phyloP scores from a whole-genome alignment of 1,140 invertebrate species.

The Cydia strobilella region DNA sequence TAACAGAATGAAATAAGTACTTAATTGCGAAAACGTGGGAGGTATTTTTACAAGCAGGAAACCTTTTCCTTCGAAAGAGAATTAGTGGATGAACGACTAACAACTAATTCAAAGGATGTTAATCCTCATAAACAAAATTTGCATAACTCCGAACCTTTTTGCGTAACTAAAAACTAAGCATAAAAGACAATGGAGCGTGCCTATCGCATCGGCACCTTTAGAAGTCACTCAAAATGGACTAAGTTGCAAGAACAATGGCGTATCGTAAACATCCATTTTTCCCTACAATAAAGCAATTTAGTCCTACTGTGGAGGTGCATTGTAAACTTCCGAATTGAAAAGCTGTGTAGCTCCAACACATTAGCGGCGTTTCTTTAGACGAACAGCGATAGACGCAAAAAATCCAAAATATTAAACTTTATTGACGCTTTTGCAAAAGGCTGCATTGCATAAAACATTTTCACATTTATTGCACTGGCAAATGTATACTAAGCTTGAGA shows the following conservation, averaged over 20 bases:
- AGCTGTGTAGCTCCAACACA: slow-evolving; percentile 48
- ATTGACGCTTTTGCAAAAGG: slow-evolving; percentile 50
- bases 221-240: slow-evolving; percentile 51
- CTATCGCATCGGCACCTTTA: slow-evolving; percentile 49
- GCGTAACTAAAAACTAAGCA: slow-evolving; percentile 42
- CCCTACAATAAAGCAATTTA: slow-evolving; percentile 63
- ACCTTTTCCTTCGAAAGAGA: not conserved
- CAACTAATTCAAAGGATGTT: slow-evolving; percentile 28
- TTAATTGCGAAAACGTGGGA: slow-evolving; percentile 3
- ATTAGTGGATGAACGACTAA: not conserved
- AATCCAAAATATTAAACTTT: slow-evolving; percentile 37
- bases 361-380: slow-evolving; percentile 58
- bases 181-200: slow-evolving; percentile 40
- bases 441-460: slow-evolving; percentile 51
- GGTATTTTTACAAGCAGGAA: not conserved
- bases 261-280: slow-evolving; percentile 64
- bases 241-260: slow-evolving; percentile 50
- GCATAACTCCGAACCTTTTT: slow-evolving; percentile 41
- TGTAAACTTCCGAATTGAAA: slow-evolving; percentile 71
- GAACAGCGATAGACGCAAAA: slow-evolving; percentile 34
- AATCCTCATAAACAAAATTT: slow-evolving; percentile 42
- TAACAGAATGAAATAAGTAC: no score
- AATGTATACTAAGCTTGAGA: slow-evolving; percentile 35
- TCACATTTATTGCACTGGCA: slow-evolving; percentile 29
- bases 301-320: slow-evolving; percentile 66